A percentile compares a stretch with the other conserved stretches of the same genome.
Conservation (phyloP, 2,888 invertebrate species). For the Hoplodrina ambigua region DNA sequence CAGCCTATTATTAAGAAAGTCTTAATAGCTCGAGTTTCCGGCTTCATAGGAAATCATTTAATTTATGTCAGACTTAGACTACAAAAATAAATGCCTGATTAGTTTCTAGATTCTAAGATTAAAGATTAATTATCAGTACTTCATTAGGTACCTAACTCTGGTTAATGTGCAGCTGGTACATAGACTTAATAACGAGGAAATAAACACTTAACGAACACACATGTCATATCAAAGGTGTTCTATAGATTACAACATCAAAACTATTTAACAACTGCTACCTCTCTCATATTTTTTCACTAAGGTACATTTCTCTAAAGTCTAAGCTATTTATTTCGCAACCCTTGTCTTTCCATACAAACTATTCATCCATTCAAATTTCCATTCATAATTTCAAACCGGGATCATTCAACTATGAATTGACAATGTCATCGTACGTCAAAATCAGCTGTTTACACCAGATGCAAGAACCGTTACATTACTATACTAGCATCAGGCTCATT, state of each 20-base stretch:
- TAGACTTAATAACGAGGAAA: constrained; percentile 32
- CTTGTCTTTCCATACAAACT: constrained; percentile 19
- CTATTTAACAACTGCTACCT: constrained; percentile 27
- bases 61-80: background rate
- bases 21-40: background rate
- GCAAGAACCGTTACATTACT: constrained; percentile 64
- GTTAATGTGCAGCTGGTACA: constrained; percentile 36
- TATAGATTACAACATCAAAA: constrained; percentile 20
- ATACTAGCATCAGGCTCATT: constrained; percentile 60
- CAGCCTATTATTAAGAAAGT: background rate
- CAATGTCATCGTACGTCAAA: constrained; percentile 48
- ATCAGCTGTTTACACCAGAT: constrained; percentile 66
- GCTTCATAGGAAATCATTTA: constrained; percentile 2
- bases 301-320: constrained; percentile 5
- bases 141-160: background rate
- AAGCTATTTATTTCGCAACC: constrained; percentile 38
- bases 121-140: background rate
- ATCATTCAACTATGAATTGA: constrained; percentile 43
- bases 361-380: constrained; percentile 10
- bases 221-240: constrained; percentile 54
- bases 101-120: background rate
- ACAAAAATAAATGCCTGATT: constrained; percentile 16
- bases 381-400: constrained; percentile 35
- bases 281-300: background rate
- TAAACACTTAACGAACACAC: constrained; percentile 31